These are phyloP conservation scores for Meghimatium bilineatum DNA, from an alignment of 2,888 invertebrate genomes.

Conservation along the genomic window DNA sequence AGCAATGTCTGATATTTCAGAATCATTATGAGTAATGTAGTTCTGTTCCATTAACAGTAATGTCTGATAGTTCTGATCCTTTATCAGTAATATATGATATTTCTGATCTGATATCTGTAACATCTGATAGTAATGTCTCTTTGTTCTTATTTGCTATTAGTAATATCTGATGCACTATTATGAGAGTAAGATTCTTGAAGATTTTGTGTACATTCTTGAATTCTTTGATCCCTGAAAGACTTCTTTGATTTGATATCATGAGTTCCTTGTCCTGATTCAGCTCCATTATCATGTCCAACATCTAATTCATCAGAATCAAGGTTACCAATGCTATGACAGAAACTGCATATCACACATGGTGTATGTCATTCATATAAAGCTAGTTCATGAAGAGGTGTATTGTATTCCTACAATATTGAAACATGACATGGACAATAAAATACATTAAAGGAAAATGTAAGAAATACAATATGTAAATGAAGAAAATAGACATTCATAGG, in stretches of 20 bases:
- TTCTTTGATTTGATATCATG: background rate
- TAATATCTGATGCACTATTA: too few relatives aligned
- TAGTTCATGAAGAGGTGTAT: background rate
- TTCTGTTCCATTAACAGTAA: too few relatives aligned
- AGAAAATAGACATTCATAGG: too few relatives aligned
- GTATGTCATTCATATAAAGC: background rate
- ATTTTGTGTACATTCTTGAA: background rate
- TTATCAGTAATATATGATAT: too few relatives aligned
- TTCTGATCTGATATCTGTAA: too few relatives aligned
- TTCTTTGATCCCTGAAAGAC: background rate
- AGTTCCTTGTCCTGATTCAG: background rate
- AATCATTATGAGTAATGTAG: too few relatives aligned
- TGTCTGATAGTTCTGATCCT: too few relatives aligned
- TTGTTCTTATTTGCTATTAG: background rate
- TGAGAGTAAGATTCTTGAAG: too few relatives aligned
- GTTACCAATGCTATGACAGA: background rate
- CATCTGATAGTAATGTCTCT: background rate
- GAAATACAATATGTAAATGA: too few relatives aligned
- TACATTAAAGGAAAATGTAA: too few relatives aligned
- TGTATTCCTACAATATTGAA: background rate
- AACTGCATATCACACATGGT: background rate
- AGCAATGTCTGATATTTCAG: too few relatives aligned
- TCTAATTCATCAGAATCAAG: background rate
- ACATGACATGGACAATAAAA: too few relatives aligned
- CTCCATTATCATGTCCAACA: background rate